Evolutionary conservation across 2,113 vertebrate species (phyloP).

Genomic region (Neotoma lepida): DNA sequence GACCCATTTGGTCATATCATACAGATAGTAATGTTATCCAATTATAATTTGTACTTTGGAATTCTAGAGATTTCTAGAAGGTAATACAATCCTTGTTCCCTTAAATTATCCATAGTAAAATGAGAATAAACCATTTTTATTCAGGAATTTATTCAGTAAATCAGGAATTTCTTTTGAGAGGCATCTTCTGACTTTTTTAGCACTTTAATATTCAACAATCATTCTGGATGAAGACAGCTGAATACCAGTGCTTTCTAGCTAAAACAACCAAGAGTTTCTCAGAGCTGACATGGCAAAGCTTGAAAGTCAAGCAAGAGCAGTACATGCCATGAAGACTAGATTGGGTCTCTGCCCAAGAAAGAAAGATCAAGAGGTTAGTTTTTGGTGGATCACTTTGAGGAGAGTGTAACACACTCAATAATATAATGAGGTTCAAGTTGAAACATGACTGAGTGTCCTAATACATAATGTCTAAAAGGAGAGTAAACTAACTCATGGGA

Average conservation of each 20-base stretch:
- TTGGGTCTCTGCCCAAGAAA: not conserved
- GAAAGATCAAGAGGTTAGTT: too few species aligned
- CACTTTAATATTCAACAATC: not conserved
- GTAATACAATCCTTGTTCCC: not conserved
- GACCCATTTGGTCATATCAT: too few species aligned
- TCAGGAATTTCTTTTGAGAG: not conserved
- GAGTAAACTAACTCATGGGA: not conserved
- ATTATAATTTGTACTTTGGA: not conserved
- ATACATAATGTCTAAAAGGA: not conserved
- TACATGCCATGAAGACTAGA: rapidly evolving
- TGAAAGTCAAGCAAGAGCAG: too few species aligned
- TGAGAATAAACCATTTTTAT: not conserved
- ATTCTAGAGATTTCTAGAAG: not conserved
- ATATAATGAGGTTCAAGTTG: not conserved
- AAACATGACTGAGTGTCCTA: not conserved
- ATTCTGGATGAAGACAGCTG: not conserved
- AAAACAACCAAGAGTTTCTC: not conserved
- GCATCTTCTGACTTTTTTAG: not conserved
- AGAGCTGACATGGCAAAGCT: not conserved
- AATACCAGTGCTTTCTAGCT: not conserved
- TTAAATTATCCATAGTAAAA: not conserved
- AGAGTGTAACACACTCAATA: not conserved
- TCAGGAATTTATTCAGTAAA: too few species aligned
- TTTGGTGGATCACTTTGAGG: not conserved
- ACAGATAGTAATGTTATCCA: not conserved